A percentile compares a stretch with the other conserved stretches of the same genome.
These are phyloP conservation scores for Odontocerum albicorne DNA, from an alignment of 2,888 invertebrate species.

Conservation along the genomic window DNA sequence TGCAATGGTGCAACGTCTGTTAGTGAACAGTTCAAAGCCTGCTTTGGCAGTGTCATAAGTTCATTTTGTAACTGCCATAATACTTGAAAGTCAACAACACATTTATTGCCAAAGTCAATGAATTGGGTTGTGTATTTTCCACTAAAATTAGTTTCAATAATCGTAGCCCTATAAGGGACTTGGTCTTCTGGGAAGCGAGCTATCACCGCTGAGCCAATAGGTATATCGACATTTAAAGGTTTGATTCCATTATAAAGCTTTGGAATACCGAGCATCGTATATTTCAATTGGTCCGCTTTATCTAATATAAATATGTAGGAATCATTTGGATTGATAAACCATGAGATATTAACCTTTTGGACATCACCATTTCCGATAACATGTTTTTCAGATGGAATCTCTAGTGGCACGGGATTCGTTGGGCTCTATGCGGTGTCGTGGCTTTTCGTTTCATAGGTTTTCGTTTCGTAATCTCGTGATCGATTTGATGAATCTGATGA, in stretches of 20 bases:
- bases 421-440: slow-evolving; percentile 1
- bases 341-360: slow-evolving; percentile 64
- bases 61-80: slow-evolving; percentile 71
- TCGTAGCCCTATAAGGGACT: slow-evolving; percentile 69
- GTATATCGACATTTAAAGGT: slow-evolving; percentile 42
- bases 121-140: slow-evolving; percentile 69
- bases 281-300: slow-evolving; percentile 59
- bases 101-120: slow-evolving; percentile 76
- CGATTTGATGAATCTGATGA: neutral
- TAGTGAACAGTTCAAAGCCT: slow-evolving; percentile 71
- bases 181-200: slow-evolving; percentile 72
- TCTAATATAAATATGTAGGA: slow-evolving; percentile 67
- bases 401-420: slow-evolving; percentile 20
- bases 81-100: slow-evolving; percentile 62
- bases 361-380: slow-evolving; percentile 1
- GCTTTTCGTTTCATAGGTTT: too few relatives aligned
- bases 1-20: slow-evolving; percentile 61
- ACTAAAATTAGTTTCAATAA: slow-evolving; percentile 60
- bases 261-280: slow-evolving; percentile 73
- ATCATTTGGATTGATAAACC: slow-evolving; percentile 74
- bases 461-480: too few relatives aligned
- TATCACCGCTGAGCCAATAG: slow-evolving; percentile 66
- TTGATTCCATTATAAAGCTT: slow-evolving; percentile 61
- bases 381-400: slow-evolving; percentile 18
- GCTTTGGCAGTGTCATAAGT: slow-evolving; percentile 66